These are phyloP conservation scores for Chaetodon trifasciatus DNA, from an alignment of 2,797 vertebrate species.

Conservation along the genomic window DNA sequence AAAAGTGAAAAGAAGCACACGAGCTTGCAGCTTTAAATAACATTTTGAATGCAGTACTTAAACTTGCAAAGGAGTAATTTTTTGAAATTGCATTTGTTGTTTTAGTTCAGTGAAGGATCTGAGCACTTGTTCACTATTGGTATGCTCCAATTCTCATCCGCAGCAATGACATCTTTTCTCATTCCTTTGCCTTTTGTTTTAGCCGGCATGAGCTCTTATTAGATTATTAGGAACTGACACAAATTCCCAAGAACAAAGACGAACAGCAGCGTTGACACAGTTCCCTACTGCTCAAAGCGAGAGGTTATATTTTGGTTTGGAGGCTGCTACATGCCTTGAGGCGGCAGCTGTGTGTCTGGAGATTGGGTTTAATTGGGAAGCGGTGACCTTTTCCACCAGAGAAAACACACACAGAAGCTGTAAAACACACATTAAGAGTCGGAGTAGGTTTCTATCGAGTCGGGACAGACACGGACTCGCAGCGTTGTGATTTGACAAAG, in stretches of 20 bases:
- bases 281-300: constrained; percentile 38
- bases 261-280: constrained; percentile 15
- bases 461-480: constrained; percentile 45
- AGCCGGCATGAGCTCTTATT: not conserved
- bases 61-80: not conserved
- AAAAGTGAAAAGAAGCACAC: not conserved
- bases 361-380: constrained; percentile 74
- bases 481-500: constrained; percentile 58
- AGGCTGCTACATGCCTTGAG: constrained; percentile 35
- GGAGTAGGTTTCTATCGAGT: constrained; percentile 25
- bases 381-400: constrained; percentile 70
- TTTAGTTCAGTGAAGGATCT: not conserved
- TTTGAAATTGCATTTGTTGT: not conserved
- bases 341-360: constrained; percentile 48
- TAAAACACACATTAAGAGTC: constrained; percentile 61
- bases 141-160: not conserved
- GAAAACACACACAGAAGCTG: constrained; percentile 57
- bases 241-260: constrained; percentile 50
- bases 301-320: constrained; percentile 51
- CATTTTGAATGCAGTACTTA: not conserved
- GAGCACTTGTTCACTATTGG: not conserved
- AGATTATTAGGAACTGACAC: constrained; percentile 43
- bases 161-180: not conserved
- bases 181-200: constrained; percentile 19
- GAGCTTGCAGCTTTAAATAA: not conserved